Evolutionary conservation across 2,797 vertebrate genomes (phyloP).

Genomic region (Cossypha polioptera): DNA sequence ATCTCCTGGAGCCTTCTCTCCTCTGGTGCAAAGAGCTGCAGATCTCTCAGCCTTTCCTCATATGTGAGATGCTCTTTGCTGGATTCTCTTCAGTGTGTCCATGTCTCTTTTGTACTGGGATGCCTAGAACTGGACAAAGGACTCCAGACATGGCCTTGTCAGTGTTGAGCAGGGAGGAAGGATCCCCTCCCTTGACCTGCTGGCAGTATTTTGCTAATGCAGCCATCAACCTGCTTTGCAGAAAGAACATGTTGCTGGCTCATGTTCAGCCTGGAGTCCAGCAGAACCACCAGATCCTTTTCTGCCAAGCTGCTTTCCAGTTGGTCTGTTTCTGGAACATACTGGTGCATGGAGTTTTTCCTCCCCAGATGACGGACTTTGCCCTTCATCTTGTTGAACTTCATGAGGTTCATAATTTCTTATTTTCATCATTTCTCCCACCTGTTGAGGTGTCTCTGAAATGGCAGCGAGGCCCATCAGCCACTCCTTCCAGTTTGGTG

Average conservation of each 20-base stretch:
- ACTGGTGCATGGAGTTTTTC: not conserved
- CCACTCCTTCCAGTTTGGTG: not conserved
- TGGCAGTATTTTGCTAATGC: not conserved
- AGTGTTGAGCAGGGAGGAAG: not conserved
- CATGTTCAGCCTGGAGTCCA: not conserved
- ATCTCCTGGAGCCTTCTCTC: accelerated
- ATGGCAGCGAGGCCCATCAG: not conserved
- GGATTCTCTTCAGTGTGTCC: not conserved
- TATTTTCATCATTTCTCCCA: not conserved
- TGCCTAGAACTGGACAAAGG: not conserved
- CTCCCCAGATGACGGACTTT: not conserved
- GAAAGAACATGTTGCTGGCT: not conserved
- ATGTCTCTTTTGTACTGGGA: not conserved
- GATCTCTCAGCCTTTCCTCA: not conserved
- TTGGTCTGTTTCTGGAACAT: accelerated
- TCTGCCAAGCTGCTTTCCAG: not conserved
- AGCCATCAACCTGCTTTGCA: not conserved
- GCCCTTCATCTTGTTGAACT: not conserved
- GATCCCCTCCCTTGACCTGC: not conserved
- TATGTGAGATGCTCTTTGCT: not conserved
- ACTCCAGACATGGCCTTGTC: not conserved
- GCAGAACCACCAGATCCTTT: not conserved
- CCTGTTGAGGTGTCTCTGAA: not conserved
- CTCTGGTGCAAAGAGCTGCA: not conserved
- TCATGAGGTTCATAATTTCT: not conserved